These are phyloP conservation scores for Ganaspis sp. DNA, from an alignment of 1,140 invertebrate species.

Conservation along the genomic window DNA sequence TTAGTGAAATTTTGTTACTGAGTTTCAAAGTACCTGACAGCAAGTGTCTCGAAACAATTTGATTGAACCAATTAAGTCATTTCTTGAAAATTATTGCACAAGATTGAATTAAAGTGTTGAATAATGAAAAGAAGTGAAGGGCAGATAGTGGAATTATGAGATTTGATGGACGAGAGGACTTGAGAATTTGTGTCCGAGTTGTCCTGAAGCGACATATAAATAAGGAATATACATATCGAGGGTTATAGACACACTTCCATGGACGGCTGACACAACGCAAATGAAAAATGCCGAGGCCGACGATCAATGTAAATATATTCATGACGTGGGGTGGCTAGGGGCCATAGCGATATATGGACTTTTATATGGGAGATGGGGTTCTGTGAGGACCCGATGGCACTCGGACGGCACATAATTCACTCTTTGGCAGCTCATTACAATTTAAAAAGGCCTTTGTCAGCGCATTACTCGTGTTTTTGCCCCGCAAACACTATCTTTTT, in stretches of 20 bases:
- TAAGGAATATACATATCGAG: constrained; percentile 54
- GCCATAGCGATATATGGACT: constrained; percentile 59
- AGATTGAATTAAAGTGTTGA: background rate
- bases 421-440: constrained; percentile 77
- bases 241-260: constrained; percentile 44
- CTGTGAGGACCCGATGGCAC: constrained; percentile 66
- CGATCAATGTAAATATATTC: constrained; percentile 78
- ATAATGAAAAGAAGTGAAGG: background rate
- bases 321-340: constrained; percentile 72
- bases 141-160: background rate
- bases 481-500: constrained; percentile 18
- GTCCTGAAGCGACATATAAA: constrained; percentile 58
- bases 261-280: constrained; percentile 65
- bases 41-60: too few species aligned
- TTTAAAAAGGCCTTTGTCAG: constrained; percentile 72
- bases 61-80: too few species aligned
- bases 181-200: constrained; percentile 8
- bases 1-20: too few species aligned
- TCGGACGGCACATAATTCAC: constrained; percentile 74
- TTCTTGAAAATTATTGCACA: background rate
- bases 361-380: constrained; percentile 52
- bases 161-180: background rate
- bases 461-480: constrained; percentile 47
- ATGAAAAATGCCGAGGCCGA: constrained; percentile 75
- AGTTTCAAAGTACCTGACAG: too few species aligned